Percentiles rank a stretch among this genome's conserved stretches.
These are phyloP conservation scores for Xestia ashworthii DNA, from an alignment of 2,888 invertebrate genomes.

Conservation along the genomic window DNA sequence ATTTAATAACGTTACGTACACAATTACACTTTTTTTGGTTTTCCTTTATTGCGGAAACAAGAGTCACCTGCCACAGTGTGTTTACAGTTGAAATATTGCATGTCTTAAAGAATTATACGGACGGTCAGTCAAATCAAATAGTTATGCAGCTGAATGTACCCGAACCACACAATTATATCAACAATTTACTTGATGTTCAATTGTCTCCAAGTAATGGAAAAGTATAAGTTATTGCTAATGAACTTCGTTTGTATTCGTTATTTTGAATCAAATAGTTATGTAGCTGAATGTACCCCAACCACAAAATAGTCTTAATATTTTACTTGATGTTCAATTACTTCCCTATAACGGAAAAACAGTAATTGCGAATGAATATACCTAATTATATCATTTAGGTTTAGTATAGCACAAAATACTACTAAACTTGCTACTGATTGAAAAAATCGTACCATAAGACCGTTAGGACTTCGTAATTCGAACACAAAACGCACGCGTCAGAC, in stretches of 20 bases:
- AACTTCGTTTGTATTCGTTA: too few species aligned
- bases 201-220: too few species aligned
- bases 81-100: constrained; percentile 44
- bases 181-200: too few species aligned
- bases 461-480: constrained; percentile 45
- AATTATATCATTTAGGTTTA: not conserved
- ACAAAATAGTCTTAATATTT: not conserved
- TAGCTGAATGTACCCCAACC: not conserved
- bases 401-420: not conserved
- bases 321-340: not conserved
- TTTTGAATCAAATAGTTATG: not conserved
- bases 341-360: not conserved
- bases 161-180: not conserved
- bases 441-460: constrained; percentile 14
- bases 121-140: not conserved
- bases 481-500: constrained; percentile 64
- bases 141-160: not conserved
- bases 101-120: constrained; percentile 25
- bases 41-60: constrained; percentile 55
- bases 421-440: not conserved
- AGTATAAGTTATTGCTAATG: too few species aligned
- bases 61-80: constrained; percentile 54
- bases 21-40: constrained; percentile 57
- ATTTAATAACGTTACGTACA: constrained; percentile 75
- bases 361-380: not conserved